phyloP scores from a whole-genome alignment of 1,140 invertebrate species.

The Drosophila leontia region DNA sequence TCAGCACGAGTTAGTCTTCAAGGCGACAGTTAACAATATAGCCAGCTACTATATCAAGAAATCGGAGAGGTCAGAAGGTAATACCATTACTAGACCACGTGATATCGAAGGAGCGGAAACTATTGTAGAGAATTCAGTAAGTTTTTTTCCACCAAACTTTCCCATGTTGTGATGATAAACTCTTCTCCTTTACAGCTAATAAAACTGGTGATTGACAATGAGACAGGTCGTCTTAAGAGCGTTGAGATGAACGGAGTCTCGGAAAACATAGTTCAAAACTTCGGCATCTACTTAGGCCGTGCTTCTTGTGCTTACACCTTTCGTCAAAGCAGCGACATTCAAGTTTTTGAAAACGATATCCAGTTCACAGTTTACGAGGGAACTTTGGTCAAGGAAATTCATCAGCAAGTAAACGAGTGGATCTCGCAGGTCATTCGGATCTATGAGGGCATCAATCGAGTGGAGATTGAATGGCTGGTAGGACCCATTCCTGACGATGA shows the following conservation, averaged over 20 bases:
- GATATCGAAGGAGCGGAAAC: constrained; percentile 27
- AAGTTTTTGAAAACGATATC: constrained; percentile 85
- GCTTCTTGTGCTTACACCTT: constrained; percentile 96
- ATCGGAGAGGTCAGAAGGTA: background rate
- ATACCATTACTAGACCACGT: background rate
- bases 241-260: constrained; percentile 86
- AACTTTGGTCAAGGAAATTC: constrained; percentile 92
- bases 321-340: constrained; percentile 87
- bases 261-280: constrained; percentile 87
- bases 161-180: too few species aligned
- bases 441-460: constrained; percentile 88
- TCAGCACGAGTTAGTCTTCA: constrained; percentile 89
- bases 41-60: constrained; percentile 50
- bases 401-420: constrained; percentile 91
- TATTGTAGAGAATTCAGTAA: constrained; percentile 60
- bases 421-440: constrained; percentile 92
- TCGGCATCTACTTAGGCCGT: constrained; percentile 90
- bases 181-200: constrained; percentile 26
- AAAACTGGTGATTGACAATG: constrained; percentile 48
- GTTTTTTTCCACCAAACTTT: background rate
- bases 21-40: constrained; percentile 84
- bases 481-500: constrained; percentile 96
- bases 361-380: constrained; percentile 87
- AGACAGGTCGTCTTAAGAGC: constrained; percentile 86
- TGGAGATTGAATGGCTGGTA: constrained; percentile 97